phyloP scores from a whole-genome alignment of 2,113 vertebrate genomes.

The Amazona vittata region DNA sequence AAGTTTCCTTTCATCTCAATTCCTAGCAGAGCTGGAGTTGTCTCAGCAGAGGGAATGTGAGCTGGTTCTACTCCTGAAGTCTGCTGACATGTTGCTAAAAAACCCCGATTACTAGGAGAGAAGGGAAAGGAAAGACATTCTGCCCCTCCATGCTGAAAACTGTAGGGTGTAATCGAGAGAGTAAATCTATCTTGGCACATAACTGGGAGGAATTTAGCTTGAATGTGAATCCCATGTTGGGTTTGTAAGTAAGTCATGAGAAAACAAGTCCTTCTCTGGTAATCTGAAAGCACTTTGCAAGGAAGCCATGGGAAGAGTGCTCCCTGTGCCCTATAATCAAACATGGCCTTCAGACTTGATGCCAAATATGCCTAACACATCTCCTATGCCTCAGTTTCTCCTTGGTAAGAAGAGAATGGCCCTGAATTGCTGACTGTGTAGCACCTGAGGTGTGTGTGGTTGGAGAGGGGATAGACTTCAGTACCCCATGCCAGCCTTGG shows the following conservation, averaged over 20 bases:
- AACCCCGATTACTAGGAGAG: not conserved
- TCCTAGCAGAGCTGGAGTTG: slow-evolving; percentile 45
- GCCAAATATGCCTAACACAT: not conserved
- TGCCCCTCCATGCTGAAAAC: slow-evolving; percentile 8
- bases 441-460: not conserved
- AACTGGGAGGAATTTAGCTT: slow-evolving; percentile 19
- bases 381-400: not conserved
- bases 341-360: not conserved
- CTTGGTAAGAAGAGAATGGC: not conserved
- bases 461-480: not conserved
- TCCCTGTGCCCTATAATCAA: not conserved
- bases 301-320: not conserved
- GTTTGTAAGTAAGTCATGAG: not conserved
- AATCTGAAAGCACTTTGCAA: not conserved
- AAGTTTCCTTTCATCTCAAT: slow-evolving; percentile 60
- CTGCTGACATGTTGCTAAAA: slow-evolving; percentile 47
- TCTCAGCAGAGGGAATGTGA: slow-evolving; percentile 59
- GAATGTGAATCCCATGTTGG: not conserved
- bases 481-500: not conserved
- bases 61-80: not conserved
- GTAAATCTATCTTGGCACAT: not conserved
- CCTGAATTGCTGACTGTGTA: not conserved
- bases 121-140: not conserved
- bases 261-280: not conserved
- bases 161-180: slow-evolving; percentile 11